phyloP scores from a whole-genome alignment of 1,140 invertebrate genomes.

The Hylaeus anthracinus region DNA sequence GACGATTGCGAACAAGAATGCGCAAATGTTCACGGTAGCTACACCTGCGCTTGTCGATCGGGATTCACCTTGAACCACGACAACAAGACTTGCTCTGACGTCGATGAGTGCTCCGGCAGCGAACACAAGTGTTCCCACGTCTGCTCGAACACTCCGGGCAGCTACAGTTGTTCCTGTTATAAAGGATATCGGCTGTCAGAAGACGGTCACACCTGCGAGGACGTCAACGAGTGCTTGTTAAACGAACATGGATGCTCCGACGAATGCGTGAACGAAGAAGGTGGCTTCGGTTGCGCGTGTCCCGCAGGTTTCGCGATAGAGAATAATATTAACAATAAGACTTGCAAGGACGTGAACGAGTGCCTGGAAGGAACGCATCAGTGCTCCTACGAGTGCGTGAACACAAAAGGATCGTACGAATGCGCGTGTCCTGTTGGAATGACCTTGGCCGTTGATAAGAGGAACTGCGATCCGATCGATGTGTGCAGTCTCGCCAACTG shows the following conservation, averaged over 20 bases:
- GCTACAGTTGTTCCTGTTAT: slow-evolving; percentile 84
- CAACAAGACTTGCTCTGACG: slow-evolving; percentile 82
- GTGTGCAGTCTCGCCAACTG: slow-evolving; percentile 72
- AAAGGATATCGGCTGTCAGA: slow-evolving; percentile 81
- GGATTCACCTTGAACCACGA: slow-evolving; percentile 82
- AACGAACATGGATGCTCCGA: slow-evolving; percentile 79
- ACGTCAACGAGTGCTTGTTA: slow-evolving; percentile 80
- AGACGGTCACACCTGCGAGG: slow-evolving; percentile 83
- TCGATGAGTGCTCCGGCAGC: slow-evolving; percentile 71
- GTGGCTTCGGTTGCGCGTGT: slow-evolving; percentile 85
- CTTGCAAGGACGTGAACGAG: slow-evolving; percentile 83
- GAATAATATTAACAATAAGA: slow-evolving; percentile 70
- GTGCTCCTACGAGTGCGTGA: slow-evolving; percentile 82
- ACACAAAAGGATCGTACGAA: slow-evolving; percentile 80
- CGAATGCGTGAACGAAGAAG: slow-evolving; percentile 84
- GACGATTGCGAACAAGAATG: slow-evolving; percentile 75
- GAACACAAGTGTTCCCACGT: slow-evolving; percentile 80
- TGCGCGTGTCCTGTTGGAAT: slow-evolving; percentile 77
- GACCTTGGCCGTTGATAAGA: background rate
- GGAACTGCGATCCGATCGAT: slow-evolving; percentile 2
- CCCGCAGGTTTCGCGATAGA: slow-evolving; percentile 82
- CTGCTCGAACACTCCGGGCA: slow-evolving; percentile 85
- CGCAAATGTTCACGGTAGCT: slow-evolving; percentile 81
- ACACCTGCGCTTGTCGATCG: slow-evolving; percentile 82
- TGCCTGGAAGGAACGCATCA: slow-evolving; percentile 81